Conservation (phyloP, 92 coral and sea anemone genomes). For the Palythoa grandiflora region DNA sequence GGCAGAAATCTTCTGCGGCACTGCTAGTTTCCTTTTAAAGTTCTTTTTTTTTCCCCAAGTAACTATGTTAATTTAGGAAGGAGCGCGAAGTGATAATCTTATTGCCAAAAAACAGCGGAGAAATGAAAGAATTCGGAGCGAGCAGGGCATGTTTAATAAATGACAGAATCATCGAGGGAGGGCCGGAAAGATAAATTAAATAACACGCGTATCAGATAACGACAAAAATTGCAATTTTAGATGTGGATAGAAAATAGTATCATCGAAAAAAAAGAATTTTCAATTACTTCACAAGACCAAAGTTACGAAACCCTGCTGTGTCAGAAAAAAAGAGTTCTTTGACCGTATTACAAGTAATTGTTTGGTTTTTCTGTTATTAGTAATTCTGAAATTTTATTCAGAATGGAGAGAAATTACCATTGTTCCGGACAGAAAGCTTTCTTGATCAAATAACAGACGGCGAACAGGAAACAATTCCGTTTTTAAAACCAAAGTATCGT, state of each 20-base stretch:
- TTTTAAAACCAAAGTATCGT: conserved; percentile 21
- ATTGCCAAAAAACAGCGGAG: not conserved
- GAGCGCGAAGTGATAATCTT: not conserved
- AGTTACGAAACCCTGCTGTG: conserved; percentile 1
- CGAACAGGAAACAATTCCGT: conserved; percentile 37
- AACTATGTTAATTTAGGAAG: not conserved
- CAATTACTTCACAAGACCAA: not conserved
- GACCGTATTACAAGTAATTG: conserved; percentile 1
- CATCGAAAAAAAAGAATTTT: not conserved
- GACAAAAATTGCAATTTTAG: conserved; percentile 18
- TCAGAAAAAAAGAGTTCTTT: conserved; percentile 20
- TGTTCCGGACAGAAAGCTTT: conserved; percentile 26
- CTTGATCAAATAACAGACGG: conserved; percentile 51
- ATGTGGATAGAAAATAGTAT: not conserved
- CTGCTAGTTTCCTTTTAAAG: not conserved
- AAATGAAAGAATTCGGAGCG: not conserved
- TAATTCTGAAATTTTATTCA: conserved; percentile 14
- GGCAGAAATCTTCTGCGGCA: not conserved
- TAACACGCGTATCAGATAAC: not conserved
- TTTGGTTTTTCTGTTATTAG: not conserved
- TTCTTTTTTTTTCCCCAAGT: not conserved
- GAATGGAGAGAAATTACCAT: conserved; percentile 22
- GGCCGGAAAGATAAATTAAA: conserved; percentile 16
- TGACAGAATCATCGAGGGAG: not conserved
- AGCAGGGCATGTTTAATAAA: conserved; percentile 17